phyloP scores from a whole-genome alignment of 2,888 invertebrate species.

The Alloscopus bannaensis region DNA sequence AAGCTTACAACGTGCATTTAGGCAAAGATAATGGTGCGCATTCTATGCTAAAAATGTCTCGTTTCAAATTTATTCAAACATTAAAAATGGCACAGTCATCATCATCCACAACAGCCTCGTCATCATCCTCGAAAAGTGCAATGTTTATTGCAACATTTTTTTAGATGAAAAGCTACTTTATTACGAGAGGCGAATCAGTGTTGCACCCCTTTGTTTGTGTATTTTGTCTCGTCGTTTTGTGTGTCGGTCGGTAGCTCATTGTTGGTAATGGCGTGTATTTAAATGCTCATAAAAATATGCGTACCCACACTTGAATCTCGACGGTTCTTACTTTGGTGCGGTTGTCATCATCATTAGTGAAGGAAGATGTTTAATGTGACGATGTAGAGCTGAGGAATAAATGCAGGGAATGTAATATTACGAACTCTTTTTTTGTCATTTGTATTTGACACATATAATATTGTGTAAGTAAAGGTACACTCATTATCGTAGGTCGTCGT shows the following conservation, averaged over 20 bases:
- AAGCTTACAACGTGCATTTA: not conserved
- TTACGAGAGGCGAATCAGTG: not conserved
- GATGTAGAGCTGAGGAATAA: too few species aligned
- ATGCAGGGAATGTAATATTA: too few species aligned
- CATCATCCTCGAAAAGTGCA: constrained; percentile 9
- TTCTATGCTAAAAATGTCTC: constrained; percentile 20
- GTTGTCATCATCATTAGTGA: constrained; percentile 18
- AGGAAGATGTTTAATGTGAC: constrained; percentile 11
- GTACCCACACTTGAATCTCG: constrained; percentile 24
- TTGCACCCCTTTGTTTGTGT: not conserved
- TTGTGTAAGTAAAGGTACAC: too few species aligned
- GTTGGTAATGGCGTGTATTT: constrained; percentile 13
- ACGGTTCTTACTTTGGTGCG: too few species aligned
- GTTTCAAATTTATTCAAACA: constrained; percentile 32
- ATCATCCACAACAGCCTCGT: constrained; percentile 7
- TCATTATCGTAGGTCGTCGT: too few species aligned
- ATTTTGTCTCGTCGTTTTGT: too few species aligned
- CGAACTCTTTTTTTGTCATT: too few species aligned
- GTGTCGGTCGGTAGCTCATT: constrained; percentile 31
- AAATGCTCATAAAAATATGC: constrained; percentile 30
- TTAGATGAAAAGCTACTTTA: constrained; percentile 19
- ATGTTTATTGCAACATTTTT: constrained; percentile 16
- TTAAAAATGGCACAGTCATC: constrained; percentile 32
- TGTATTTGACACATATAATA: too few species aligned
- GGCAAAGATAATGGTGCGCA: not conserved